phyloP scores from a whole-genome alignment of 2,113 vertebrate genomes.

The Lucifuga dentata region DNA sequence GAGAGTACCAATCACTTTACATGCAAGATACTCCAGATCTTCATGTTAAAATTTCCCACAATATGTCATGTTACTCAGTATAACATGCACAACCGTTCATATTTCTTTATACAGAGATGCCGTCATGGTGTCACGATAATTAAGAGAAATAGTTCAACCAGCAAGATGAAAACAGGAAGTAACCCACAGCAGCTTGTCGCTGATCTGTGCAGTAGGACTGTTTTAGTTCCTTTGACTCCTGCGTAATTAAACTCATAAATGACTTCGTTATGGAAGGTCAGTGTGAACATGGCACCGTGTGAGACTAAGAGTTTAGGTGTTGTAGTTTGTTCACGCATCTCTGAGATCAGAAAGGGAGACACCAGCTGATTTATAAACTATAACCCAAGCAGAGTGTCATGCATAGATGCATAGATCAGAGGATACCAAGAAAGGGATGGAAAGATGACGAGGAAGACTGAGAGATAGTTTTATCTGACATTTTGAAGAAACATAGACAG shows the following conservation, averaged over 20 bases:
- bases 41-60: too few relatives aligned
- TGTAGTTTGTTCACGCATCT: background rate
- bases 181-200: constrained; percentile 16
- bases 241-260: constrained; percentile 69
- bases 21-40: too few relatives aligned
- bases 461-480: constrained; percentile 13
- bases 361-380: constrained; percentile 24
- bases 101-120: too few relatives aligned
- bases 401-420: constrained; percentile 17
- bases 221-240: constrained; percentile 70
- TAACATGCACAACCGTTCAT: too few relatives aligned
- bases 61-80: too few relatives aligned
- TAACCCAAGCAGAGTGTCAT: constrained; percentile 8
- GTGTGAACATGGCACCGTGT: constrained; percentile 4
- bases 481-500: too few relatives aligned
- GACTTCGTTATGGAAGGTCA: constrained; percentile 27
- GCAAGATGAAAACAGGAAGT: constrained; percentile 60
- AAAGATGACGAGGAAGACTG: constrained; percentile 21
- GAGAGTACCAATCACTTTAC: too few relatives aligned
- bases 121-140: constrained; percentile 14
- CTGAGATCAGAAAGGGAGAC: constrained; percentile 10
- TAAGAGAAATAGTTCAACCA: constrained; percentile 36
- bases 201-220: constrained; percentile 48
- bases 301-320: background rate
- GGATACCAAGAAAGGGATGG: too few relatives aligned